A percentile compares a stretch with the other conserved stretches of the same genome.
Conservation (phyloP, 2,797 vertebrate species). For the Ptychadena robeensis region DNA sequence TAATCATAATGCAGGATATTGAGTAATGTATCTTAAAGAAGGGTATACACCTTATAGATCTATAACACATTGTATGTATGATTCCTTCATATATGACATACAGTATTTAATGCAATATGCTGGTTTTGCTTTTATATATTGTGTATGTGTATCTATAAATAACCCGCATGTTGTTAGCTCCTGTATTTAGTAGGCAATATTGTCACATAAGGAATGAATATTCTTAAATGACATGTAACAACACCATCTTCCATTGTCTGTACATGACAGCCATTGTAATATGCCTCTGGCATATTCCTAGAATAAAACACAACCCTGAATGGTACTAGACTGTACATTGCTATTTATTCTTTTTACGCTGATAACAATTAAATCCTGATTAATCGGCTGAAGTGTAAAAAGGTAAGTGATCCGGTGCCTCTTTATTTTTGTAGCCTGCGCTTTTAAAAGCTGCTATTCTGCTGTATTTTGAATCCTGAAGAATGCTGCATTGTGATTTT, state of each 20-base stretch:
- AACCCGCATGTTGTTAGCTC: too few relatives aligned
- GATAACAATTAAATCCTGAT: conserved; percentile 28
- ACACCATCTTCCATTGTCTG: neutral
- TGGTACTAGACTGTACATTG: neutral
- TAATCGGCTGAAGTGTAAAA: conserved; percentile 25
- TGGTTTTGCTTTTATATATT: neutral
- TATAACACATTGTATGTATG: too few relatives aligned
- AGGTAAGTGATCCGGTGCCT: conserved; percentile 20
- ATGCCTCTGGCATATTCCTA: neutral
- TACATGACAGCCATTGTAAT: too few relatives aligned
- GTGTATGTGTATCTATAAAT: neutral
- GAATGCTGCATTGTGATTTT: neutral
- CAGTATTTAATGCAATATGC: neutral
- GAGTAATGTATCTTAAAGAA: too few relatives aligned
- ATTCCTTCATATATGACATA: too few relatives aligned
- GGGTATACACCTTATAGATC: too few relatives aligned
- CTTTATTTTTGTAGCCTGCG: neutral
- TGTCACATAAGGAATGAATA: neutral
- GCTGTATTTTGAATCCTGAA: conserved; percentile 18
- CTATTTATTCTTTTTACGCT: neutral
- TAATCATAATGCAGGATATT: too few relatives aligned
- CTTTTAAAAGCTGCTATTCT: neutral
- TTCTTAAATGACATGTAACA: neutral
- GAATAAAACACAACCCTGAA: too few relatives aligned
- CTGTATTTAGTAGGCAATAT: neutral